Evolutionary conservation across 2,888 invertebrate species (phyloP).

Genomic region (Heteromyza rotundicornis): DNA sequence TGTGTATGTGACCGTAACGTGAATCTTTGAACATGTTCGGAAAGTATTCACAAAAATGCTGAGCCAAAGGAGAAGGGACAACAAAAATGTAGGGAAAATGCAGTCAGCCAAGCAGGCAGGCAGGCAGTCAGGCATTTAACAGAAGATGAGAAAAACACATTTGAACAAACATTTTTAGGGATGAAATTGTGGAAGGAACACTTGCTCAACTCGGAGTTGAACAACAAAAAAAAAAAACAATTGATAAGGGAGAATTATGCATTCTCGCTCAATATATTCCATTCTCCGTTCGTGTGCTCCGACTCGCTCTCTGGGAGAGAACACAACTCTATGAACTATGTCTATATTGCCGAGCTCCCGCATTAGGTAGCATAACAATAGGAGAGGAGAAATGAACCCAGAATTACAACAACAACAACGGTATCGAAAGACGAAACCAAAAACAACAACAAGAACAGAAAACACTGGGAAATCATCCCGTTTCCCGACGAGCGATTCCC

Average conservation of each 20-base stretch:
- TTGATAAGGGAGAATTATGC: background rate
- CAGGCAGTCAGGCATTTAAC: too few relatives aligned
- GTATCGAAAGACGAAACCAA: background rate
- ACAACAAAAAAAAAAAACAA: background rate
- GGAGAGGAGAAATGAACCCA: background rate
- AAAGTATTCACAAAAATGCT: too few relatives aligned
- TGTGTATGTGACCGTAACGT: constrained; percentile 17
- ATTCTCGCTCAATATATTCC: background rate
- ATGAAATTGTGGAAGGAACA: background rate
- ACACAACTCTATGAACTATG: background rate
- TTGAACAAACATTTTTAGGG: too few relatives aligned
- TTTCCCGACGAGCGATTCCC: constrained; percentile 31
- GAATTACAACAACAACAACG: background rate
- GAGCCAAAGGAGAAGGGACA: too few relatives aligned
- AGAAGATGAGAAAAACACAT: too few relatives aligned
- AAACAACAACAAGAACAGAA: constrained; percentile 11
- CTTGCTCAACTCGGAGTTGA: background rate
- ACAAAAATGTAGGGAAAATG: too few relatives aligned
- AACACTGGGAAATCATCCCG: constrained; percentile 43
- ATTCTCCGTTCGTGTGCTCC: too few relatives aligned
- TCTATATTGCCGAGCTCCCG: background rate
- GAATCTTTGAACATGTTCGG: background rate
- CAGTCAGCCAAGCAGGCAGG: too few relatives aligned
- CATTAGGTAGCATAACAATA: background rate
- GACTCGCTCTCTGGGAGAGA: background rate